Base-by-base conservation (phyloP, 2,888 invertebrate species). In the Odontomyia ornata region DNA sequence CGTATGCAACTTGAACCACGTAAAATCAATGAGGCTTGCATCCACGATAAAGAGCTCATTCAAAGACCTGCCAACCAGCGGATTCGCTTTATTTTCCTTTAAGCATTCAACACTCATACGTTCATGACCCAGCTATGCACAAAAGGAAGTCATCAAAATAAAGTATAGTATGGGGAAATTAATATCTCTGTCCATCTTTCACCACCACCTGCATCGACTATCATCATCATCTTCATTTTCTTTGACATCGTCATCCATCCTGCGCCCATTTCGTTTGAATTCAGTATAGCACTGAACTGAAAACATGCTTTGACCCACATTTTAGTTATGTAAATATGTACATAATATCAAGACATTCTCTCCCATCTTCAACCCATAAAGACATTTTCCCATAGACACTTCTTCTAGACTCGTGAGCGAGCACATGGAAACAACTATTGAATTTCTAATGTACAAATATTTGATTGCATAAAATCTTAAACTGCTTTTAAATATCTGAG, bases 251-350 rank as follows among this genome's bases (percentile, higher is more conserved):
- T 52, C 5, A 15, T 15, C 4, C 52, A 52, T 52, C 52, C 13
- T 52, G 52, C 18, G 13, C 13, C 3, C 18, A 18, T 15, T 4
- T 52, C 52, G 4, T 36, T 36, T 3, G 9, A 36, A 36, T 36
- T 36, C 36, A 36, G 36, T 36, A 36, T 52, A 18, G 52, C 52
- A 18, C 15, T 52, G 7, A 52, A 52, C 52, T 52, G 3, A 52
- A 52, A 52, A 52, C 52, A 52, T 15, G 52, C 18, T 52, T 52
- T 52, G 52, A 52, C 52, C 52, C 52, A 52, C 52, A 52, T 52
- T 52, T 4, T 15, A 52, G 52, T 15, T 9, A 4, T 52, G 52
- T 52, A 9, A 52, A 52, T 52, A 52, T 52, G 52, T 9, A 43
- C 43, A 43, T 43, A 13, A 7, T 43, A 13, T 52, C 52, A 2